phyloP scores from a whole-genome alignment of 2,888 invertebrate genomes.

The Melipona bicolor region DNA sequence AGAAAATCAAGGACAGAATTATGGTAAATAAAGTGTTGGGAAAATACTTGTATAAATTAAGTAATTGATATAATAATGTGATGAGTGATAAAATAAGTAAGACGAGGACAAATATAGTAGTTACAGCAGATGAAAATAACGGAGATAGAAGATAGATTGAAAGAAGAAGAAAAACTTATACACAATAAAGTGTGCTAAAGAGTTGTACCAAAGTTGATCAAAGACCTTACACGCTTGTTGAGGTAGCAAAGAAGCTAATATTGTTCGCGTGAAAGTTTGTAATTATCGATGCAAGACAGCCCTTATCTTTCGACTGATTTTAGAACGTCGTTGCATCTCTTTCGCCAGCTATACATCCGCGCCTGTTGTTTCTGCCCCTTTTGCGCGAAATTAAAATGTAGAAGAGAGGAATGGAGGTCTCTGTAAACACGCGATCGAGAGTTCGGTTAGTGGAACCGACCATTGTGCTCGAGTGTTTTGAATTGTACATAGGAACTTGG shows the following conservation, averaged over 20 bases:
- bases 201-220: too few species aligned
- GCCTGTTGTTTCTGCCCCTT: neutral
- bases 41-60: too few species aligned
- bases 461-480: constrained; percentile 18
- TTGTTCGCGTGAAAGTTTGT: neutral
- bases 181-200: too few species aligned
- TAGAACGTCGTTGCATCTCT: neutral
- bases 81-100: too few species aligned
- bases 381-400: constrained; percentile 35
- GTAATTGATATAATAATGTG: too few species aligned
- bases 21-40: too few species aligned
- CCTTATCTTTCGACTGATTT: neutral
- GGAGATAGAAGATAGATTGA: too few species aligned
- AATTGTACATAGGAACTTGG: neutral
- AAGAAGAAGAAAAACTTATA: too few species aligned
- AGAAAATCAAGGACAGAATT: too few species aligned
- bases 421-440: constrained; percentile 20
- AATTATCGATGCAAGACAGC: neutral
- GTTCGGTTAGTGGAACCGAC: constrained; percentile 27
- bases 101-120: too few species aligned
- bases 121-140: too few species aligned
- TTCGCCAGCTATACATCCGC: neutral
- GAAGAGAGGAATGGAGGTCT: neutral
- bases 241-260: neutral
- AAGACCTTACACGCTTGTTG: too few species aligned